These are phyloP conservation scores for Amphiprion ocellaris DNA, from an alignment of 2,113 vertebrate species.

Conservation along the genomic window DNA sequence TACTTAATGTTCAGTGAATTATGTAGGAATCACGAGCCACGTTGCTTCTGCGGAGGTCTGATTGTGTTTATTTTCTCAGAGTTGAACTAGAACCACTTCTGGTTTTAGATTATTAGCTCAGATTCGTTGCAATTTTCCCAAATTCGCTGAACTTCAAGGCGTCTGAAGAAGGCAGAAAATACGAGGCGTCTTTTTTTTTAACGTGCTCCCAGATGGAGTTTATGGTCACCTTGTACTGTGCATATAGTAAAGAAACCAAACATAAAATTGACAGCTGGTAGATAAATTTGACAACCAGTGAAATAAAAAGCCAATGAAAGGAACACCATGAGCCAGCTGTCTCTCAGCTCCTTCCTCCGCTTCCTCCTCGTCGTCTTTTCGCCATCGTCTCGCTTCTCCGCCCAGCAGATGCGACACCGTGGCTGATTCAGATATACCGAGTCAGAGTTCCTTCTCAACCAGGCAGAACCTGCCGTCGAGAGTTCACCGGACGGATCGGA, in stretches of 20 bases:
- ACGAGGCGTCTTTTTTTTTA: background rate
- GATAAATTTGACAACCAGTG: conserved; percentile 58
- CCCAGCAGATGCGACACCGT: conserved; percentile 25
- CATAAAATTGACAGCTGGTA: conserved; percentile 67
- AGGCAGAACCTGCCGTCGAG: conserved; percentile 62
- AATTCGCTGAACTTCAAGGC: too few relatives aligned
- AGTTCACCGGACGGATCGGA: conserved; percentile 23
- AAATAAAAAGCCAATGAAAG: conserved; percentile 52
- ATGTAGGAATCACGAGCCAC: conserved; percentile 25
- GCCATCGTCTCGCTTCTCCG: background rate
- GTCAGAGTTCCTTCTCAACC: conserved; percentile 33
- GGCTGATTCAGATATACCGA: conserved; percentile 56
- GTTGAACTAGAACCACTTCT: background rate
- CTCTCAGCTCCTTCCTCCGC: background rate
- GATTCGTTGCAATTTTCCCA: too few relatives aligned
- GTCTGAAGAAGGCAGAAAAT: conserved; percentile 1
- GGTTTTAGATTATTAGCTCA: too few relatives aligned
- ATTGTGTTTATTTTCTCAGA: background rate
- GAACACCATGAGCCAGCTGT: conserved; percentile 53
- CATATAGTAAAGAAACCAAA: conserved; percentile 57
- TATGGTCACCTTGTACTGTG: conserved; percentile 50
- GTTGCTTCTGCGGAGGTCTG: background rate
- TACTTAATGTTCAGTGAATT: conserved; percentile 38
- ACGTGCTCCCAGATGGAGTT: conserved; percentile 57
- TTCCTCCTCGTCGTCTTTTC: background rate